Evolutionary conservation across 2,113 vertebrate species (phyloP), one percentile per base, ranked within the genome.

Genomic region (Podarcis muralis): DNA sequence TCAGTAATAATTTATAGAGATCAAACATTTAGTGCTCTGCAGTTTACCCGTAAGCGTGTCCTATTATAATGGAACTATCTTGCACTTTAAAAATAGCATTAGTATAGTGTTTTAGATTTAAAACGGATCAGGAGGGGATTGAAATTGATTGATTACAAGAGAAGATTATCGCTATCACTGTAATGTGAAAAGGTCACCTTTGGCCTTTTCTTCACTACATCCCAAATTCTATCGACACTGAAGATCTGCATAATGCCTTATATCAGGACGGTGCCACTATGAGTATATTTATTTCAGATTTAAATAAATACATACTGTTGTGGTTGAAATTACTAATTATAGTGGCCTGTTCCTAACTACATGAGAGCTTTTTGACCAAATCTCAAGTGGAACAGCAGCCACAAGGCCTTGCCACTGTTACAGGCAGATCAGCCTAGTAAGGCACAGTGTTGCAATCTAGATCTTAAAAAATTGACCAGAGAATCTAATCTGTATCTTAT

Each of bases 1-100:
- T 85, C 77, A n/a, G 18, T 87, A 86, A 30, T 86, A 82, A 35
- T 87, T 90, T 79, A 30, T 87, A 80, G 40, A 92, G 91, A 23
- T 20, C 16, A 88, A 90, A n/a, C 84, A 30, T 80, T 91, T 71
- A 81, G 16, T 89, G 62, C 37, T 86, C 85, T 90, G 13, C 85
- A 85, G 85, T 65, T 91, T 20, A n/a, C 18, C 3, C 22, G 3
- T 90, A 78, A 90, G 37, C 65, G 81, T 86, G 69, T 12, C 1
- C 59, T 57, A 72, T 0, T 72, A 89, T 87, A 85, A 65, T 68
- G 40, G 91, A 65, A 71, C 30, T 53, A 68, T 69, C 62, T 8
- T 75, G 20, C 27, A 35, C 1, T 78, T 59, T 89, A 78, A 94
- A 80, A 71, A 88, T 83, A 88, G 81, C 13, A 18, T 87, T 65